Percentiles rank a stretch among this genome's conserved stretches.
Evolutionary conservation across 2,797 vertebrate genomes (phyloP).

Genomic region (Remorina albescens): DNA sequence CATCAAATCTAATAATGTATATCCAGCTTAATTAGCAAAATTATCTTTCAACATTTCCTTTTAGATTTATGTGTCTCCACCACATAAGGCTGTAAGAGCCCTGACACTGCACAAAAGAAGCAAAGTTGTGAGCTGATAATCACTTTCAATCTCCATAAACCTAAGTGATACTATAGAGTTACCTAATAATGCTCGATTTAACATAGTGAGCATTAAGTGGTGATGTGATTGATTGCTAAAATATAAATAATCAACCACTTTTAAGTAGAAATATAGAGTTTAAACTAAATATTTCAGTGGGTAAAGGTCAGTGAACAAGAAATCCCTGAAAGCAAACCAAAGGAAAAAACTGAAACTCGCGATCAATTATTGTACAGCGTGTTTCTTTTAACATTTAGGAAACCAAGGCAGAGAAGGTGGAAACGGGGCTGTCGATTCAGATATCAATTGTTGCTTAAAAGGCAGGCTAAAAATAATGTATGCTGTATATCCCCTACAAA

Average conservation of each 20-base stretch:
- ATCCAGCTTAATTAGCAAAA: not conserved
- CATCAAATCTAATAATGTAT: too few relatives aligned
- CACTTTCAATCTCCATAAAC: slow-evolving; percentile 1
- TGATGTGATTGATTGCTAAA: not conserved
- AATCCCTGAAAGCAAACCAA: slow-evolving; percentile 37
- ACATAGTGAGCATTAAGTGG: not conserved
- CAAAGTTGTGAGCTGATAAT: slow-evolving; percentile 3
- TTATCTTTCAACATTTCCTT: not conserved
- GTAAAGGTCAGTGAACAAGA: slow-evolving; percentile 28
- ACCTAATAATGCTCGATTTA: slow-evolving; percentile 9
- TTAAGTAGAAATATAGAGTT: slow-evolving; percentile 29
- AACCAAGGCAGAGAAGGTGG: slow-evolving; percentile 12
- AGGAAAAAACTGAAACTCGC: slow-evolving; percentile 26
- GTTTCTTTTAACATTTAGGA: slow-evolving; percentile 20
- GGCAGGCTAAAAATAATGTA: not conserved
- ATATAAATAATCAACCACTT: not conserved
- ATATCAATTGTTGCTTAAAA: not conserved
- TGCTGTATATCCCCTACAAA: not conserved
- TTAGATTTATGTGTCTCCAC: not conserved
- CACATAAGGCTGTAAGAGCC: slow-evolving; percentile 10
- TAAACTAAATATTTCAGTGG: slow-evolving; percentile 45
- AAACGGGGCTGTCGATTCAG: slow-evolving; percentile 3
- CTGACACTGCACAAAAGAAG: not conserved
- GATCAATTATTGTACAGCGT: slow-evolving; percentile 36
- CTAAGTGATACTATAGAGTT: slow-evolving; percentile 2